phyloP scores from a whole-genome alignment of 2,888 invertebrate genomes.

The Xestia rhomboidea region DNA sequence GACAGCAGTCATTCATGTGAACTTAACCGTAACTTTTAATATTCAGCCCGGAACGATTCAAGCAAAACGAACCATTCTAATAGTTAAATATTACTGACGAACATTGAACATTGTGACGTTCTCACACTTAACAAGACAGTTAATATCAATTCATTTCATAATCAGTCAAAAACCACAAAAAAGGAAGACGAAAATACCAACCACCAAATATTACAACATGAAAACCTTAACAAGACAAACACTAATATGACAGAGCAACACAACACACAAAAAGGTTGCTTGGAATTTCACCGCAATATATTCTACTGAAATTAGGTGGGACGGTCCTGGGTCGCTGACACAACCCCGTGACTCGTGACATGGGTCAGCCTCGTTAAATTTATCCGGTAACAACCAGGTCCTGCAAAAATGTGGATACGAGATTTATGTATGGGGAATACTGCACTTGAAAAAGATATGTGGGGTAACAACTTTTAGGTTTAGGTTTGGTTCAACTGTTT shows the following conservation, averaged over 20 bases:
- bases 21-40: not conserved
- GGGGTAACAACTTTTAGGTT: not conserved
- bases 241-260: constrained; percentile 66
- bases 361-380: constrained; percentile 82
- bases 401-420: constrained; percentile 55
- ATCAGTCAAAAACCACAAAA: not conserved
- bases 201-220: constrained; percentile 29
- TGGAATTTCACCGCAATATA: constrained; percentile 71
- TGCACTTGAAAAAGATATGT: constrained; percentile 64
- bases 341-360: constrained; percentile 74
- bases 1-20: not conserved
- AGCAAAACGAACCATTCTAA: not conserved
- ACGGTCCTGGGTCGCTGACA: constrained; percentile 69
- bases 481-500: not conserved
- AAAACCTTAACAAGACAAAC: constrained; percentile 45
- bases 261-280: constrained; percentile 65
- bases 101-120: not conserved
- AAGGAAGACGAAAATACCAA: not conserved
- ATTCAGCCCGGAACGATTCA: not conserved
- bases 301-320: constrained; percentile 75
- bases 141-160: not conserved
- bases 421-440: constrained; percentile 62
- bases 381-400: constrained; percentile 71
- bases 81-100: not conserved
- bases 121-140: not conserved